phyloP scores from a whole-genome alignment of 92 coral and sea anemone genomes.

The Parazoanthus atlanticus region DNA sequence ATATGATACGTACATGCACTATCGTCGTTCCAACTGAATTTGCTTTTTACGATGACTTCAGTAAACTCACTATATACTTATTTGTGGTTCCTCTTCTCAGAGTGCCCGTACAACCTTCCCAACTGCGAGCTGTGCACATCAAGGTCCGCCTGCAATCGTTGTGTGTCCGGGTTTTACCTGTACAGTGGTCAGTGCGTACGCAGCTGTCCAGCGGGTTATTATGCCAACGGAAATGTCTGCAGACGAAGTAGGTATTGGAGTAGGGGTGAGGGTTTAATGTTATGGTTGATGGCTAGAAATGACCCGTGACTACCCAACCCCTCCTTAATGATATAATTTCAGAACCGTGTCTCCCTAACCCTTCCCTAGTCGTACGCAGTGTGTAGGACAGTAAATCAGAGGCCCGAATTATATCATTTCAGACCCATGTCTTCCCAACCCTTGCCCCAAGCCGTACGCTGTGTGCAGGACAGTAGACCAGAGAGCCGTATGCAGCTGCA shows the following conservation, averaged over 20 bases:
- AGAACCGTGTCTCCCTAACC: neutral
- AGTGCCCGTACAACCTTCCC: neutral
- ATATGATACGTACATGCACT: neutral
- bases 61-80: neutral
- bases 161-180: neutral
- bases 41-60: neutral
- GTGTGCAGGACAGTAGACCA: neutral
- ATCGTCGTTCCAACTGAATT: neutral
- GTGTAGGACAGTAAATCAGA: no score
- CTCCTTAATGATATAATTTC: neutral
- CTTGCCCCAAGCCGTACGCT: neutral
- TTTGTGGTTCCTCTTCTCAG: neutral
- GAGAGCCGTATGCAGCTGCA: neutral
- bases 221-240: neutral
- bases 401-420: neutral
- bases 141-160: neutral
- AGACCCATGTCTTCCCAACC: conserved; percentile 8
- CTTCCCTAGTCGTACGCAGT: neutral
- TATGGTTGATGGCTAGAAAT: no score
- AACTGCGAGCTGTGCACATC: neutral
- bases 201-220: neutral
- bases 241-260: conserved; percentile 5
- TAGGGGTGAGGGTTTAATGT: neutral
- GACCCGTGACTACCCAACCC: no score
- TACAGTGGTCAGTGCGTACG: neutral